phyloP scores from a whole-genome alignment of 2,888 invertebrate genomes.

The Dromius quadrimaculatus region DNA sequence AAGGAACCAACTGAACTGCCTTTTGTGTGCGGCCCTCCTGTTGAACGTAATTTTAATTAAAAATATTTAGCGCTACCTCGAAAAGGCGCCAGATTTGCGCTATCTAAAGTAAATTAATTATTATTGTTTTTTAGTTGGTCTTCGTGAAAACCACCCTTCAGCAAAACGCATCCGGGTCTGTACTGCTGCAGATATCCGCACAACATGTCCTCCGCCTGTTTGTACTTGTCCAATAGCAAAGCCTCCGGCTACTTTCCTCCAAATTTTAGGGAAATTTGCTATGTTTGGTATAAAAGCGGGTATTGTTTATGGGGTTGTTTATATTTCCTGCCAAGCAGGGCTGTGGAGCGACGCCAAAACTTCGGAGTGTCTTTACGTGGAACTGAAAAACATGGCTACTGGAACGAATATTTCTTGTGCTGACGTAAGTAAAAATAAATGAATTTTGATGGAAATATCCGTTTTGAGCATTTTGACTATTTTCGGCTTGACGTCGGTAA shows the following conservation, averaged over 20 bases:
- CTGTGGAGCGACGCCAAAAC: conserved; percentile 66
- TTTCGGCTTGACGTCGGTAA: no score
- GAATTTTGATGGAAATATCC: no score
- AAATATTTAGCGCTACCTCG: neutral
- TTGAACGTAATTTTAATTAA: conserved; percentile 8
- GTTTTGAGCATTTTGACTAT: no score
- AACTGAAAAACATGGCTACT: conserved; percentile 17
- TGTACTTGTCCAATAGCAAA: conserved; percentile 61
- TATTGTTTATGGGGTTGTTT: conserved; percentile 63
- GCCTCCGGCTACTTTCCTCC: conserved; percentile 36
- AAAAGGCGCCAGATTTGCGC: neutral
- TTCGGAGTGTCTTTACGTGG: conserved; percentile 63
- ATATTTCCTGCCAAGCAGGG: conserved; percentile 65
- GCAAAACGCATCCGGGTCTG: conserved; percentile 63
- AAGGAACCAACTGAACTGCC: conserved; percentile 3
- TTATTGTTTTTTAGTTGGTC: neutral
- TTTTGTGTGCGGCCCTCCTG: conserved; percentile 8
- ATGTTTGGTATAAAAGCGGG: conserved; percentile 63
- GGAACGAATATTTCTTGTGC: conserved; percentile 5
- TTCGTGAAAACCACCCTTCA: neutral
- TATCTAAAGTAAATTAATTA: neutral
- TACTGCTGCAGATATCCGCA: conserved; percentile 63
- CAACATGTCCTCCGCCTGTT: conserved; percentile 61
- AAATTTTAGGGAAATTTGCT: conserved; percentile 53
- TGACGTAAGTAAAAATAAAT: no score